Percentiles rank a stretch among this genome's conserved stretches.
These are phyloP conservation scores for Lepilemur ruficaudatus DNA, from an alignment of 2,797 vertebrate species.

Conservation along the genomic window DNA sequence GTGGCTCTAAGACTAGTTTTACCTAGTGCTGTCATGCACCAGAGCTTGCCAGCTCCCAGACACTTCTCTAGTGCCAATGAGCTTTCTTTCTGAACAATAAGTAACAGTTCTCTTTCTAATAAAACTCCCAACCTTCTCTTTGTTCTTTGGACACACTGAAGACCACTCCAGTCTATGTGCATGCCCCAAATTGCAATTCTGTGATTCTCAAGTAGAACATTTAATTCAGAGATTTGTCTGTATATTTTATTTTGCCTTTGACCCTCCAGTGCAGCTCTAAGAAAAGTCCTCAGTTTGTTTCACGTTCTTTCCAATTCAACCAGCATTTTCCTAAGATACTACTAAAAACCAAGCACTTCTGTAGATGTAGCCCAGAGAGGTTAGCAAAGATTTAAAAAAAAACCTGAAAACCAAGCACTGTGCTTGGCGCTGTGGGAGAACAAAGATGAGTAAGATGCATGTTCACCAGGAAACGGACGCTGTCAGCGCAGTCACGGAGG, in stretches of 20 bases:
- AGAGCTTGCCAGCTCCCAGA: not conserved
- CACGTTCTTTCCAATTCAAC: not conserved
- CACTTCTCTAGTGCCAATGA: not conserved
- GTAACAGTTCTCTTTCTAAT: not conserved
- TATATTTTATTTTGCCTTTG: not conserved
- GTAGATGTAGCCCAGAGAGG: too few species aligned
- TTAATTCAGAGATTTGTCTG: not conserved
- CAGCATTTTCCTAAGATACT: not conserved
- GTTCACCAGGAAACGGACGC: not conserved
- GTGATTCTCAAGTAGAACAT: not conserved
- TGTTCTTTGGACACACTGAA: not conserved
- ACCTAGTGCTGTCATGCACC: not conserved
- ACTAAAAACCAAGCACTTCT: not conserved
- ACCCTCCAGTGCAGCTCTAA: not conserved
- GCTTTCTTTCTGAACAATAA: not conserved
- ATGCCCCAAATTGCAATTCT: not conserved
- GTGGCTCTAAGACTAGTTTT: not conserved
- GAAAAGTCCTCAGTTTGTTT: not conserved
- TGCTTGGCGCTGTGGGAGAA: not conserved
- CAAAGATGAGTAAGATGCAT: not conserved
- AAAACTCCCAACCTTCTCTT: not conserved
- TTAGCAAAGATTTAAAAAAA: too few species aligned
- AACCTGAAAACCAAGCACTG: not conserved
- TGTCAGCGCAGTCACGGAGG: not conserved
- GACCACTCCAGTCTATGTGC: not conserved